phyloP scores from a whole-genome alignment of 2,888 invertebrate genomes.

The Cyrtodaria siliqua region DNA sequence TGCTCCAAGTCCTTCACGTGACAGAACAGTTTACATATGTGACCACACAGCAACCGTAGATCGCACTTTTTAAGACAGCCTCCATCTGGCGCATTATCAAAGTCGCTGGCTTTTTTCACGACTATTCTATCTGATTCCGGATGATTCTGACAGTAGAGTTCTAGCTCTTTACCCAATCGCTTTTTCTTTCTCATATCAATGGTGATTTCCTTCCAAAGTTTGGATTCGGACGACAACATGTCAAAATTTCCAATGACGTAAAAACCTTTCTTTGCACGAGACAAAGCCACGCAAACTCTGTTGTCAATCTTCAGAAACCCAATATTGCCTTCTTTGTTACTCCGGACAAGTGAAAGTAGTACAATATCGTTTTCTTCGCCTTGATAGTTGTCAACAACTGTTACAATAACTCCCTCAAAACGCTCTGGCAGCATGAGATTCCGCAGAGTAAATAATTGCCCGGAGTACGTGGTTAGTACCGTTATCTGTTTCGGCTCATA shows the following conservation, averaged over 20 bases:
- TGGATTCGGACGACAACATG: slow-evolving; percentile 38
- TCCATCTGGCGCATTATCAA: slow-evolving; percentile 66
- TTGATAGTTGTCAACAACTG: slow-evolving; percentile 84
- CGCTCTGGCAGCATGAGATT: slow-evolving; percentile 71
- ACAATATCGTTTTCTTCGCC: slow-evolving; percentile 86
- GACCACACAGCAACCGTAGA: slow-evolving; percentile 70
- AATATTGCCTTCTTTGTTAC: slow-evolving; percentile 71
- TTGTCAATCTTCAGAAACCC: slow-evolving; percentile 80
- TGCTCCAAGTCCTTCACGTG: slow-evolving; percentile 66
- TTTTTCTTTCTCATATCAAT: slow-evolving; percentile 29
- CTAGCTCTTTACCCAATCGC: slow-evolving; percentile 46
- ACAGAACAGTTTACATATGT: slow-evolving; percentile 70
- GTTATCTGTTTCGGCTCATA: slow-evolving; percentile 80
- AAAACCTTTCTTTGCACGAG: slow-evolving; percentile 83
- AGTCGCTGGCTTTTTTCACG: slow-evolving; percentile 56
- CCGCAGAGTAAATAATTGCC: slow-evolving; percentile 76
- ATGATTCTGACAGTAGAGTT: slow-evolving; percentile 78
- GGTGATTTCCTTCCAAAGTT: slow-evolving; percentile 64
- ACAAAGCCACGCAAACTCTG: slow-evolving; percentile 84
- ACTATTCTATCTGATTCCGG: slow-evolving; percentile 47
- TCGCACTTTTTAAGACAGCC: slow-evolving; percentile 68
- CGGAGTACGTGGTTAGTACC: slow-evolving; percentile 80
- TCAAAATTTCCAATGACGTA: slow-evolving; percentile 83
- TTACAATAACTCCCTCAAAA: slow-evolving; percentile 76
- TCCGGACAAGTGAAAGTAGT: slow-evolving; percentile 84